Conservation (phyloP, 2,888 invertebrate genomes). For the Reticulitermes lucifugus region DNA sequence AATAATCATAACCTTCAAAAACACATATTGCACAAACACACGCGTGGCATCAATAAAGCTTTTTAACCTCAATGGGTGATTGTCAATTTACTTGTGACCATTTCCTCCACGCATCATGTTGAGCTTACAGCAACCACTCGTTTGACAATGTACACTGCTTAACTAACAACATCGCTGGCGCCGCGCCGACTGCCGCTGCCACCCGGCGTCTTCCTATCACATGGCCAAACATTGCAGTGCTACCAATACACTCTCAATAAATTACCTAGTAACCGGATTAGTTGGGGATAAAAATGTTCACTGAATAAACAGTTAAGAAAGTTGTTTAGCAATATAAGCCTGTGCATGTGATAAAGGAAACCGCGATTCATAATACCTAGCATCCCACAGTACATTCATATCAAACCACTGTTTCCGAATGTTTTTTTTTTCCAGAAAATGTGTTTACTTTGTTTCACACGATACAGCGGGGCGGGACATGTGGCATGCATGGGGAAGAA, state of each 20-base stretch:
- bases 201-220: slow-evolving; percentile 13
- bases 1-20: not conserved
- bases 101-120: not conserved
- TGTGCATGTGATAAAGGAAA: no score
- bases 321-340: no score
- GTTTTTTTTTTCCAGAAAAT: no score
- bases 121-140: not conserved
- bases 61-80: not conserved
- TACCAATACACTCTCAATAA: not conserved
- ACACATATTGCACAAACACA: not conserved
- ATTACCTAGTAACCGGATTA: no score
- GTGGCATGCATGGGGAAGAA: no score
- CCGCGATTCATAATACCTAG: no score
- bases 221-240: not conserved
- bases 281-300: no score
- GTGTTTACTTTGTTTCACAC: no score
- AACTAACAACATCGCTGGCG: slow-evolving; percentile 16
- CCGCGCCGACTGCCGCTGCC: slow-evolving; percentile 17
- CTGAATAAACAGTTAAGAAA: no score
- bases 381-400: no score
- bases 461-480: no score
- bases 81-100: not conserved
- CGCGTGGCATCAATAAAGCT: not conserved
- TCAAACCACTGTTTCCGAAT: no score
- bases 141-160: not conserved